Conservation (phyloP, 2,113 vertebrate species). For the pig (Sus scrofa) region T2T-Sscrofa CM000818.6:96672501-96673000, state of each 20-base stretch:
- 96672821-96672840: not conserved
- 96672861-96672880: not conserved
- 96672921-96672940: not conserved
- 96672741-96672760: not conserved
- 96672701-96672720: not conserved
- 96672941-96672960: not conserved
- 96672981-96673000: not conserved
- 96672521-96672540: no score
- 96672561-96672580: not conserved
- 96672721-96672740: no score
- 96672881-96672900: not conserved
- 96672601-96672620: not conserved
- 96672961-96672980: not conserved
- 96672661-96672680: not conserved
- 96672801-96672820: not conserved
- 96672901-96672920: not conserved
- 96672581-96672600: not conserved
- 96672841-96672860: not conserved
- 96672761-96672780: not conserved
- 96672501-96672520: not conserved
- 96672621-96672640: rapidly evolving
- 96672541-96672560: not conserved
- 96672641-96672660: not conserved
- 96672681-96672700: not conserved
- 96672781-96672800: not conserved